phyloP scores from a whole-genome alignment of 2,797 vertebrate genomes.

The Salmo trutta region DNA sequence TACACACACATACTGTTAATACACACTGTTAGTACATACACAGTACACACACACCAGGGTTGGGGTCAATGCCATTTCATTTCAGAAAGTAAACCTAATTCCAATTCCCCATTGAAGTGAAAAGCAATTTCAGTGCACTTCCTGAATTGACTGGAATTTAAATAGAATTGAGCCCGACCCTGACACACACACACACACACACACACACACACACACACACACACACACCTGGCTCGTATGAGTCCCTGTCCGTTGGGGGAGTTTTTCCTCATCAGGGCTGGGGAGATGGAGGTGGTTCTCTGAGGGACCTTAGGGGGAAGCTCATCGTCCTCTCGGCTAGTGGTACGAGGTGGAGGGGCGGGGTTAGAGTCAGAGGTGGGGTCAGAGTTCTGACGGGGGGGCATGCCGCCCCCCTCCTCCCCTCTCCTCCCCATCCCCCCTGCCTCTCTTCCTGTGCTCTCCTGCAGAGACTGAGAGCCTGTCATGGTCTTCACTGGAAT shows the following conservation, averaged over 20 bases:
- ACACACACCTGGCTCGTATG: constrained; percentile 84
- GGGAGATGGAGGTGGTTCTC: constrained; percentile 94
- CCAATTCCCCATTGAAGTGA: no score
- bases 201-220: constrained; percentile 5
- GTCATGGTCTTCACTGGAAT: constrained; percentile 93
- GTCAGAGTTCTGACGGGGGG: constrained; percentile 94
- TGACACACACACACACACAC: no score
- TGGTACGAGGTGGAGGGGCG: constrained; percentile 78
- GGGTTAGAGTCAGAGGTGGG: constrained; percentile 89
- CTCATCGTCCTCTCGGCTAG: constrained; percentile 77
- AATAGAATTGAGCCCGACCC: no score
- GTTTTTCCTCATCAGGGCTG: constrained; percentile 92
- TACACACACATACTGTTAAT: no score
- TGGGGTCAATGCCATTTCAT: no score
- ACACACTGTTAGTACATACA: no score
- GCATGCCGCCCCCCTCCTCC: constrained; percentile 73
- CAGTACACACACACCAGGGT: no score
- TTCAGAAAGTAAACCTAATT: no score
- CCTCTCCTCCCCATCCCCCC: constrained; percentile 76
- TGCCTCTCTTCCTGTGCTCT: constrained; percentile 87
- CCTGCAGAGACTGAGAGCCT: constrained; percentile 92
- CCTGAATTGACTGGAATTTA: no score
- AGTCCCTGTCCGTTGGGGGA: constrained; percentile 88
- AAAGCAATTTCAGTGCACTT: no score
- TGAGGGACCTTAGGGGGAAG: constrained; percentile 91